phyloP scores from a whole-genome alignment of 2,888 invertebrate species.

The Cheilosia soror region DNA sequence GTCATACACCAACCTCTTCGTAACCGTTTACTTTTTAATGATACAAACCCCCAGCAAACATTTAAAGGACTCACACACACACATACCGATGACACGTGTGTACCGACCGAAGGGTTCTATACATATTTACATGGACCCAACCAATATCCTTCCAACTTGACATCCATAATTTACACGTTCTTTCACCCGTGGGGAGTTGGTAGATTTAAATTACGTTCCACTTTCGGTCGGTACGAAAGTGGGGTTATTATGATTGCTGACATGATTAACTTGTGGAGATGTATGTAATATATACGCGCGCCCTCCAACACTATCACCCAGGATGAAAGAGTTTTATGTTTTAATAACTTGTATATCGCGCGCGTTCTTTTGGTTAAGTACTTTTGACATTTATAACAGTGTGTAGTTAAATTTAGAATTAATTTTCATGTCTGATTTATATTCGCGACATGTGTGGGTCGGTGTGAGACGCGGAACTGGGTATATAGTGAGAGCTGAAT shows the following conservation, averaged over 20 bases:
- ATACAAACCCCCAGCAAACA: background rate
- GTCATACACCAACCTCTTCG: background rate
- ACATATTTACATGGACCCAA: slow-evolving; percentile 5
- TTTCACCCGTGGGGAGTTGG: background rate
- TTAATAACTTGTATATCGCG: slow-evolving; percentile 60
- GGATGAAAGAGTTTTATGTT: slow-evolving; percentile 55
- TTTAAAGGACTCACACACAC: slow-evolving; percentile 19
- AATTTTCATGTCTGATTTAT: slow-evolving; percentile 68
- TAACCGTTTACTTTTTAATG: slow-evolving; percentile 21
- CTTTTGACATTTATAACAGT: slow-evolving; percentile 58
- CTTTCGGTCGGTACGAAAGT: slow-evolving; percentile 45
- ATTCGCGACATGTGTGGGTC: slow-evolving; percentile 50
- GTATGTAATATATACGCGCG: background rate
- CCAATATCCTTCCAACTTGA: slow-evolving; percentile 53
- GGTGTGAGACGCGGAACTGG: background rate
- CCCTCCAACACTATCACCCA: background rate
- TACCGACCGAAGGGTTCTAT: background rate
- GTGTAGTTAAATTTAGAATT: slow-evolving; percentile 57
- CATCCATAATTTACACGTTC: slow-evolving; percentile 57
- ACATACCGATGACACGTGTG: background rate
- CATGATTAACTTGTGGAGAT: slow-evolving; percentile 13
- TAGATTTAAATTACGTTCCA: slow-evolving; percentile 50
- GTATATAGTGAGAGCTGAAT: too few species aligned
- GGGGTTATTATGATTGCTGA: slow-evolving; percentile 55
- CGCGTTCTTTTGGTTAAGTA: slow-evolving; percentile 53